Evolutionary conservation across 1,140 invertebrate species (phyloP), one percentile per base, ranked within the genome.

Genomic region (Drosophila subobscura): DNA sequence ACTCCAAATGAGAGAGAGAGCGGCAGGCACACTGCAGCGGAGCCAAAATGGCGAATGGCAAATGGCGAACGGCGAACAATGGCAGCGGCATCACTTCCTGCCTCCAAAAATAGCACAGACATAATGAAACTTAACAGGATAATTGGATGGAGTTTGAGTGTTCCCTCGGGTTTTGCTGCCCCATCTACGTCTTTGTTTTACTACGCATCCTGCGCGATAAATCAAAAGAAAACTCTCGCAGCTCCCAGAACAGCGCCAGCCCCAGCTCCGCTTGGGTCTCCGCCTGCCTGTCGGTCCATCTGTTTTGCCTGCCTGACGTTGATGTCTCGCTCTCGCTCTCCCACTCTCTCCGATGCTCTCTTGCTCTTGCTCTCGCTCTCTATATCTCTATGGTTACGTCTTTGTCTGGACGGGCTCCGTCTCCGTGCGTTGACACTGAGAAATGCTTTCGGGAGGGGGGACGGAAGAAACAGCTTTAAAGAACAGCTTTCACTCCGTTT

Each of bases 71-170:
- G 46, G 59, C 59, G 14, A 66, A 65, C 60, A 51, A 58, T 70
- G 81, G 65, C 50, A 83, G 73, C 73, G 72, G 61, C 67, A 71
- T 53, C 22, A 8, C 49, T 27, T 47, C 45, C 14, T 5, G 42
- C 16, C 56, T 16, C 53, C 56, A 10, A 68, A 70, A 84, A 88
- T 54, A 72, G 57, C 60, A 58, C 54, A 64, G 72, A 83, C 72
- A 89, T 83, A 88, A 83, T 89, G 79, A 83, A 88, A 77, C 72
- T 81, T 83, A 89, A 77, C 84, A 70, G 79, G 54, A 83, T 88
- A 88, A 88, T 88, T 88, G 84, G 83, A 88, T 71, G 79, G 79
- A 64, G 67, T 86, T 74, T 42, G 70, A 59, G 54, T 53, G 54
- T 20, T 37, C 57, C 40, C 23, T 20, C 40, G 56, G 49, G 52